A percentile compares a stretch with the other conserved stretches of the same genome.
These are phyloP conservation scores for Heterochromis multidens DNA, from an alignment of 2,113 vertebrate species.

Conservation along the genomic window DNA sequence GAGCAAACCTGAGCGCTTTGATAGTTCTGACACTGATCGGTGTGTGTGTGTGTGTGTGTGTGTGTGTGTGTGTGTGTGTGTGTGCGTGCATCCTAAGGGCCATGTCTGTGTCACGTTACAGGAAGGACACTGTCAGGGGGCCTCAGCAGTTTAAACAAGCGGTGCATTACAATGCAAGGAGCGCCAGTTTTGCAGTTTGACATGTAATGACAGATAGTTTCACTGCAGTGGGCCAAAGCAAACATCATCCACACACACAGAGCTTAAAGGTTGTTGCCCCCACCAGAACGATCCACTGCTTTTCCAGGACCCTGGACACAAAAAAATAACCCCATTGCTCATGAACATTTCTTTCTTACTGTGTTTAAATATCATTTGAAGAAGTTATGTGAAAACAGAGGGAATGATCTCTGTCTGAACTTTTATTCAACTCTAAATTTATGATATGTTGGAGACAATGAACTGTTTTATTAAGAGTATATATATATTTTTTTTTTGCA, in stretches of 20 bases:
- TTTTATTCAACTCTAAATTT: conserved; percentile 2
- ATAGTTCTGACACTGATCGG: conserved; percentile 59
- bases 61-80: neutral
- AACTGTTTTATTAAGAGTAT: neutral
- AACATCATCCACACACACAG: conserved; percentile 52
- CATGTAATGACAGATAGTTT: conserved; percentile 76
- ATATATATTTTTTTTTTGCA: neutral
- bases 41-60: conserved; percentile 17
- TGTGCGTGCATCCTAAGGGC: conserved; percentile 23
- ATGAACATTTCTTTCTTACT: conserved; percentile 18
- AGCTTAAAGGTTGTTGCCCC: conserved; percentile 33
- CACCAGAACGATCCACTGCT: conserved; percentile 15
- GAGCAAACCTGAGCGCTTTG: conserved; percentile 66
- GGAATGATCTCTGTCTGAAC: neutral
- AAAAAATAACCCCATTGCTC: conserved; percentile 6
- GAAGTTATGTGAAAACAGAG: neutral
- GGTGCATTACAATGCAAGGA: conserved; percentile 56
- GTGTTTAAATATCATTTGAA: conserved; percentile 10
- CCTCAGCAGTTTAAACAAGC: conserved; percentile 70
- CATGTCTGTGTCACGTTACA: conserved; percentile 67
- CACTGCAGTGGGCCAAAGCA: conserved; percentile 69
- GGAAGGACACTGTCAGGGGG: conserved; percentile 63
- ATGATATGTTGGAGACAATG: neutral
- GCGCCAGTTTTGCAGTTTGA: conserved; percentile 60
- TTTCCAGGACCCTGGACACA: neutral